Evolutionary conservation across 1,140 invertebrate species (phyloP), one percentile per base, ranked within the genome.

Genomic region (Leucophenga varia): DNA sequence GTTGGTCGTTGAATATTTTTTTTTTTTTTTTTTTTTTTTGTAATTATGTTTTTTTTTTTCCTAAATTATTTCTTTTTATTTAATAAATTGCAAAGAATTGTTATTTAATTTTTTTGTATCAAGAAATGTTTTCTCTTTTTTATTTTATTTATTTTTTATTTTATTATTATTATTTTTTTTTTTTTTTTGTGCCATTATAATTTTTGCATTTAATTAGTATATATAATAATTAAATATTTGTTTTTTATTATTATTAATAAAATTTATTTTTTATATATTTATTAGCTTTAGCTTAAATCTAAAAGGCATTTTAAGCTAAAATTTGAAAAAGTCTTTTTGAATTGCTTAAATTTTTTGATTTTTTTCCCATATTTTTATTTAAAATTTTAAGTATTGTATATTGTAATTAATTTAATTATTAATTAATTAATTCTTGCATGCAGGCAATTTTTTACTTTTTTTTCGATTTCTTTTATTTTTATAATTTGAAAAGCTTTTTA

Each of bases 401-500:
- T 6, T 25, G 10, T 25, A 25, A 6, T 25, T 25, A 6, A 6
- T 25, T 25, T 25, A 5, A 6, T 25, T 25, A 25, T 25, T 25
- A n/a, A n/a, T n/a, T n/a, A n/a, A n/a, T n/a, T n/a, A n/a, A n/a
- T n/a, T n/a, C n/a, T n/a, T n/a, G n/a, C n/a, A n/a, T n/a, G n/a
- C n/a, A n/a, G n/a, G n/a, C n/a, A n/a, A 18, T 25, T 42, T 34
- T 36, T 51, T 43, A 35, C 32, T 43, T 46, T 55, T 54, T 14
- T 38, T 7, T 28, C 6, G 12, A 28, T 28, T 7, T 6, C 12
- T 28, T 28, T 28, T 28, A 28, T 47, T 42, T 57, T 57, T 65
- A 61, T 61, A 65, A 67, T 50, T 65, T 48, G 63, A 65, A 65
- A 65, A 61, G 61, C 61, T 53, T 40, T 65, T 61, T 67, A 67